These are phyloP conservation scores for Nothobranchius kuhntae DNA, from an alignment of 2,113 vertebrate genomes.

Conservation along the genomic window DNA sequence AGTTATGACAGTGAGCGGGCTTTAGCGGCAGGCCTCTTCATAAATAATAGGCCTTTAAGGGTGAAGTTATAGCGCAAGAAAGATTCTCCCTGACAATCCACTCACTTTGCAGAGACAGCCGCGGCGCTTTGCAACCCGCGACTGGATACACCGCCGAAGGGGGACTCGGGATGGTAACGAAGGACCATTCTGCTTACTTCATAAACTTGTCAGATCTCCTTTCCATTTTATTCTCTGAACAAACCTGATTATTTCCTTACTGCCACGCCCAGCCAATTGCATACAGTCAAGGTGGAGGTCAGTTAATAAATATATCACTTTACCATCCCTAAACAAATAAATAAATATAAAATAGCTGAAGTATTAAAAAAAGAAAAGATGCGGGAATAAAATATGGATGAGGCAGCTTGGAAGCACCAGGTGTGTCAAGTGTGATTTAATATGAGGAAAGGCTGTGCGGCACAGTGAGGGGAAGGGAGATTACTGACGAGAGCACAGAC, in stretches of 20 bases:
- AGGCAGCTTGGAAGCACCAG: conserved; percentile 84
- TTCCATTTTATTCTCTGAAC: conserved; percentile 90
- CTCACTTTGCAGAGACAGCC: conserved; percentile 35
- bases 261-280: conserved; percentile 61
- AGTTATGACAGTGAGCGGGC: conserved; percentile 67
- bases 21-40: conserved; percentile 49
- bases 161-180: conserved; percentile 81
- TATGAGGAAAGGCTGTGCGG: conserved; percentile 79
- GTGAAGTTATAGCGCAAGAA: conserved; percentile 56
- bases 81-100: conserved; percentile 52
- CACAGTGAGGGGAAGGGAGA: conserved; percentile 74
- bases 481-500: conserved; percentile 82
- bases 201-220: conserved; percentile 91
- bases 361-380: conserved; percentile 88
- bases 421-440: conserved; percentile 98
- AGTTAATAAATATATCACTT: conserved; percentile 96
- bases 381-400: conserved; percentile 96
- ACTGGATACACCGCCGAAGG: conserved; percentile 33
- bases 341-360: conserved; percentile 84
- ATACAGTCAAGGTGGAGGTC: conserved; percentile 75
- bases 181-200: conserved; percentile 90
- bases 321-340: conserved; percentile 59
- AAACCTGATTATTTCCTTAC: conserved; percentile 86
- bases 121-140: conserved; percentile 46
- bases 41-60: conserved; percentile 67